Conservation (phyloP, 2,888 invertebrate genomes). For the Trissolcus brochymenae region DNA sequence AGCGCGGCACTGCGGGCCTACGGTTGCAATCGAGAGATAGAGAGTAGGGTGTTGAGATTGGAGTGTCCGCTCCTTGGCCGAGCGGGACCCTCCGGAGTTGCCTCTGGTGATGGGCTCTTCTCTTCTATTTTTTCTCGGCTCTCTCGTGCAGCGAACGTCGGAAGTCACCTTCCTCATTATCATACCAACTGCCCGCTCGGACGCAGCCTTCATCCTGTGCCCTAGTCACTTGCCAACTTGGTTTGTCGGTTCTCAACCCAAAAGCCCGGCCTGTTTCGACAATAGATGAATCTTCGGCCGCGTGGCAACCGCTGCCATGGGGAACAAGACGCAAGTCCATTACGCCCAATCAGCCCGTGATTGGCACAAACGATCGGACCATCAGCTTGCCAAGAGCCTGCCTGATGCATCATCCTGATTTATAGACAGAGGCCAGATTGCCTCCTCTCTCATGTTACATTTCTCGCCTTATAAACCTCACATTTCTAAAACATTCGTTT, state of each 20-base stretch:
- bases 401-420: constrained; percentile 59
- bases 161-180: constrained; percentile 77
- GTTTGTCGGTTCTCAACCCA: constrained; percentile 70
- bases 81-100: constrained; percentile 60
- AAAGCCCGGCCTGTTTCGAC: constrained; percentile 59
- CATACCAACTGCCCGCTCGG: constrained; percentile 73
- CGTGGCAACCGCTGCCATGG: constrained; percentile 74
- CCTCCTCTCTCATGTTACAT: constrained; percentile 16
- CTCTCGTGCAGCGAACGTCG: constrained; percentile 73
- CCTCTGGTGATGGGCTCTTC: constrained; percentile 43
- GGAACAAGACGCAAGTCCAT: constrained; percentile 77
- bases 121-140: constrained; percentile 59
- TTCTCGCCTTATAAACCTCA: not conserved
- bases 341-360: constrained; percentile 76
- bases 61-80: constrained; percentile 75
- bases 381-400: constrained; percentile 64
- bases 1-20: constrained; percentile 58
- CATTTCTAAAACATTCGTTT: too few relatives aligned
- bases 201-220: constrained; percentile 75
- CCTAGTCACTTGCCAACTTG: constrained; percentile 72
- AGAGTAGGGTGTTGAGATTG: constrained; percentile 70
- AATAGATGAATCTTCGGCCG: constrained; percentile 56
- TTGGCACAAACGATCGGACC: constrained; percentile 76
- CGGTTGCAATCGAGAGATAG: constrained; percentile 60
- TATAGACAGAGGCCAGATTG: constrained; percentile 60